A percentile compares a stretch with the other conserved stretches of the same genome.
Conservation (phyloP, 2,113 vertebrate genomes). For the Tiliqua scincoides region DNA sequence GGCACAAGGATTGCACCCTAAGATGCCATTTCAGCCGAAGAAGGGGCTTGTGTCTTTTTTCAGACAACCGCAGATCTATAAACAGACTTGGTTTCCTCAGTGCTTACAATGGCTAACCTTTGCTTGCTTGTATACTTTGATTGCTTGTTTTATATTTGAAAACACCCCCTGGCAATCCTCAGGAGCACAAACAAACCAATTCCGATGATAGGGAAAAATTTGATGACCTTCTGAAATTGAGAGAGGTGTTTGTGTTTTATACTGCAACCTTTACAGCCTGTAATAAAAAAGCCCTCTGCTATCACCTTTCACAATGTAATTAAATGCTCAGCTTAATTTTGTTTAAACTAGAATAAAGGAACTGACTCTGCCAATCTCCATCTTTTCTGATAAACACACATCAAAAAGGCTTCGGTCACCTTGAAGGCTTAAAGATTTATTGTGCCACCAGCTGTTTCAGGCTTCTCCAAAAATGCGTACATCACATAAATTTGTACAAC, state of each 20-base stretch:
- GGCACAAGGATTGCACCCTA: too few species aligned
- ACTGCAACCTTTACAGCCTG: background rate
- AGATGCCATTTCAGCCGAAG: background rate
- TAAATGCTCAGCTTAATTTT: background rate
- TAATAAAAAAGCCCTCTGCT: background rate
- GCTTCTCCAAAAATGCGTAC: too few species aligned
- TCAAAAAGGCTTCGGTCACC: too few species aligned
- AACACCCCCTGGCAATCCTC: background rate
- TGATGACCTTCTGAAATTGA: background rate
- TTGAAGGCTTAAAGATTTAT: too few species aligned
- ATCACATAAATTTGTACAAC: too few species aligned
- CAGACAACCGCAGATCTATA: background rate
- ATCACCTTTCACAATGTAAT: background rate
- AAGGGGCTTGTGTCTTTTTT: background rate
- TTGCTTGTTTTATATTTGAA: constrained; percentile 6
- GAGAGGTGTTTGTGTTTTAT: background rate
- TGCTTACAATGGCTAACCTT: background rate
- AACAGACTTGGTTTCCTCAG: background rate
- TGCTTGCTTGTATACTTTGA: background rate
- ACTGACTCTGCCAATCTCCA: background rate
- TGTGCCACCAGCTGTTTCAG: too few species aligned
- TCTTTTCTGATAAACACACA: background rate
- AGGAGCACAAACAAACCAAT: background rate
- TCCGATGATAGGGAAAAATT: background rate
- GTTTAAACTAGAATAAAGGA: constrained; percentile 7